Evolutionary conservation across 2,888 invertebrate genomes (phyloP), one percentile per base, ranked within the genome.

Genomic region (Boloria selene): DNA sequence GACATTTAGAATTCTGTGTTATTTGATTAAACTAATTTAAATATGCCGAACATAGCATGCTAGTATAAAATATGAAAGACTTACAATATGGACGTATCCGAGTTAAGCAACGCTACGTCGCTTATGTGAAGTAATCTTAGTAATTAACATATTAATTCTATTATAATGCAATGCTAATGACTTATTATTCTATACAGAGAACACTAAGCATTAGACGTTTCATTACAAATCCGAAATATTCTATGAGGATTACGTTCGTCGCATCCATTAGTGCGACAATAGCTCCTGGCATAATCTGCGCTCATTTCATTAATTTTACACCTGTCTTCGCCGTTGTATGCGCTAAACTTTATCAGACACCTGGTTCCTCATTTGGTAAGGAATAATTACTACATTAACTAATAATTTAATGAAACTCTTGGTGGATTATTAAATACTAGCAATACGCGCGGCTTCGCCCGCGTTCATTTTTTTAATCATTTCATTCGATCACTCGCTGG

Each of bases 261-360:
- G 58, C 58, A 67, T 70, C 70, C 68, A 68, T 72, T 70, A 70
- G 63, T 58, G 62, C 18, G 64, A 67, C 70, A 67, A 67, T 64
- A 60, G 67, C 65, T 65, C 38, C 55, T 53, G 61, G 61, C 54
- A 67, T 61, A 69, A 67, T 69, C 67, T 66, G 58, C 67, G 49
- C 66, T 53, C 58, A 44, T 66, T 56, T 64, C 61, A 59, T 69
- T 69, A 64, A 64, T 67, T 66, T 64, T 49, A 63, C 66, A 69
- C 66, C 66, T 64, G 66, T 64, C 65, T 63, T 47, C 65, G 38
- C 42, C 42, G 53, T 52, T 62, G 56, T 56, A 16, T 42, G 58
- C 58, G 26, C 47, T 53, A 64, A 64, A 64, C 64, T 59, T 64
- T 45, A 31, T 18, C 58, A 49, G 31, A 3, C 42, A 50, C 18